Percentiles rank a stretch among this genome's conserved stretches.
Evolutionary conservation across 2,113 vertebrate species (phyloP).

Genomic region (Pseudois nayaur): DNA sequence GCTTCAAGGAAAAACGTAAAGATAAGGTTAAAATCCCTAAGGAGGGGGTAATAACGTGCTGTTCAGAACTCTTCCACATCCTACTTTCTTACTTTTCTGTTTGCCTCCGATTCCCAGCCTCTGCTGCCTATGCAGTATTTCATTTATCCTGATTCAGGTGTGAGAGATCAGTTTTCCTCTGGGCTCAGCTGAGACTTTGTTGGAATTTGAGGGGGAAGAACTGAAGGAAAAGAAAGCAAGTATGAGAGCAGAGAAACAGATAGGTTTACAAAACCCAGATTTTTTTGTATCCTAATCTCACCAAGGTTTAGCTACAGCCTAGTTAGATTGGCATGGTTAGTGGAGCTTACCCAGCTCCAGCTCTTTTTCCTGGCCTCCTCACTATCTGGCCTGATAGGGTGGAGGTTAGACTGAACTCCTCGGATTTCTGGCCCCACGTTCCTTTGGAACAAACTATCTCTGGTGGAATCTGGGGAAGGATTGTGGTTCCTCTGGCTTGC

Average conservation of each 20-base stretch:
- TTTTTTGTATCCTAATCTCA: conserved; percentile 10
- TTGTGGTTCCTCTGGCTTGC: background rate
- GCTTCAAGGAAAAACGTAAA: conserved; percentile 23
- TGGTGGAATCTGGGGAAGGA: conserved; percentile 22
- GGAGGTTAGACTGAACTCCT: background rate
- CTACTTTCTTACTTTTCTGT: background rate
- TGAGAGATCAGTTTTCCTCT: conserved; percentile 41
- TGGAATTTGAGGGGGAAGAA: background rate
- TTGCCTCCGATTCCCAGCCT: background rate
- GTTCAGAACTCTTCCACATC: background rate
- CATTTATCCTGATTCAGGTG: conserved; percentile 15
- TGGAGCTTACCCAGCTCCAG: background rate
- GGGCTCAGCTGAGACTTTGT: conserved; percentile 11
- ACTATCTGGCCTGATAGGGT: conserved; percentile 16
- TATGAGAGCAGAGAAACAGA: background rate
- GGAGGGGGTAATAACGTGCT: background rate
- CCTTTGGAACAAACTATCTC: conserved; percentile 16
- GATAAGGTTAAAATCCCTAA: conserved; percentile 11
- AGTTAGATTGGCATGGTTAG: background rate
- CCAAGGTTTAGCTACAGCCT: background rate
- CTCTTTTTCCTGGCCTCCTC: conserved; percentile 48
- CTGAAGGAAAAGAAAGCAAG: conserved; percentile 47
- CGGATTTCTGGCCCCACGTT: background rate
- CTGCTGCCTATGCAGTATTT: background rate
- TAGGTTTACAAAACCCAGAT: conserved; percentile 13